Percentiles rank a stretch among this genome's conserved stretches.
phyloP scores from a whole-genome alignment of 2,797 vertebrate genomes.

The Mormyrops boulengeri region DNA sequence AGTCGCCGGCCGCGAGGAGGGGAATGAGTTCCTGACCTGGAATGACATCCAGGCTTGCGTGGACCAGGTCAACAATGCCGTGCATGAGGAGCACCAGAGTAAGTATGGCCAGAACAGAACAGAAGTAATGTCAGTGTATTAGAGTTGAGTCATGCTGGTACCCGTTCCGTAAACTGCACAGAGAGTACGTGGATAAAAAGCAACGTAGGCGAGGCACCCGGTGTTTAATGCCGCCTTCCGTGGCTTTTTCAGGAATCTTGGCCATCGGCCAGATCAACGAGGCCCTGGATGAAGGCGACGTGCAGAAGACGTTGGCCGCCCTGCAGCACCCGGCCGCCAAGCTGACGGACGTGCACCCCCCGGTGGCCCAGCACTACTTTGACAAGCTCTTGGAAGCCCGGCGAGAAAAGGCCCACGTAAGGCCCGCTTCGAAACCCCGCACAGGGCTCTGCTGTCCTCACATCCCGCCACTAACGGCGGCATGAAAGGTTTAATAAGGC shows the following conservation, averaged over 20 bases:
- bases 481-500: background rate
- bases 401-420: constrained; percentile 90
- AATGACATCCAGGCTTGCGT: constrained; percentile 92
- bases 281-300: constrained; percentile 84
- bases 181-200: no score
- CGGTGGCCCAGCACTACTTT: constrained; percentile 91
- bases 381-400: constrained; percentile 85
- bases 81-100: constrained; percentile 92
- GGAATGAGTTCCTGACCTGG: constrained; percentile 82
- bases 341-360: constrained; percentile 73
- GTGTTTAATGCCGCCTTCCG: background rate
- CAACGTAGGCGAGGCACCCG: background rate
- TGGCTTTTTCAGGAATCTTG: constrained; percentile 71
- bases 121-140: background rate
- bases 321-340: constrained; percentile 86
- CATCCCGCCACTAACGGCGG: background rate
- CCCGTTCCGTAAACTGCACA: background rate
- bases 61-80: constrained; percentile 78
- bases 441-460: background rate
- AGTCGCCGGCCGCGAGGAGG: constrained; percentile 63
- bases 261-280: constrained; percentile 94
- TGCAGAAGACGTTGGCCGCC: constrained; percentile 74
- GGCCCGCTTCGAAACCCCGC: constrained; percentile 23
- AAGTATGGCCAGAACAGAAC: constrained; percentile 44
- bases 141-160: background rate